A percentile compares a stretch with the other conserved stretches of the same genome.
Evolutionary conservation across 2,888 invertebrate species (phyloP).

Genomic region (Margaritifera margaritifera): DNA sequence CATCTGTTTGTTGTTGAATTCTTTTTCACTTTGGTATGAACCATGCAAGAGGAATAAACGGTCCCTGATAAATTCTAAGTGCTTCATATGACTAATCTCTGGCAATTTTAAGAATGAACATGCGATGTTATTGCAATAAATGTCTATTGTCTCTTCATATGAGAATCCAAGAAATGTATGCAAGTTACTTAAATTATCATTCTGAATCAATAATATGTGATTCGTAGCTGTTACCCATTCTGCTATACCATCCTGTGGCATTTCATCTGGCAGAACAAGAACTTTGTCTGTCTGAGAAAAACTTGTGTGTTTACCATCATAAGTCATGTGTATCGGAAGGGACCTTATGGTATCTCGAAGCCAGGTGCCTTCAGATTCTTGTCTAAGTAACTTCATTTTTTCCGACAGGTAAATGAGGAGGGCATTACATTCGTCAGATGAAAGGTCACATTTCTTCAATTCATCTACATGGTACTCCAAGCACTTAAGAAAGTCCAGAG

Average conservation of each 20-base stretch:
- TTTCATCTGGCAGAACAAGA: conserved; percentile 23
- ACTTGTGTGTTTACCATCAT: not conserved
- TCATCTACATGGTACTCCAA: conserved; percentile 2
- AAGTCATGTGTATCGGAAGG: conserved; percentile 12
- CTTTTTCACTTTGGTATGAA: no score
- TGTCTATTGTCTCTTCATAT: not conserved
- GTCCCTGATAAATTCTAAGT: no score
- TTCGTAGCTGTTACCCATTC: conserved; percentile 18
- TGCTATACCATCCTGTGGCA: conserved; percentile 26
- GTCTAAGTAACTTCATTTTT: not conserved
- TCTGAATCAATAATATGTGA: conserved; percentile 15
- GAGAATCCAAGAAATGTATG: conserved; percentile 6
- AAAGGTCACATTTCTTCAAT: not conserved
- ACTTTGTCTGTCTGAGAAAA: conserved; percentile 7
- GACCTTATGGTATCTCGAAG: not conserved
- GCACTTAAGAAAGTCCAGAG: conserved; percentile 6
- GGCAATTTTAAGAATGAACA: no score
- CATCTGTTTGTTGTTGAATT: not conserved
- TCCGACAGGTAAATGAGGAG: conserved; percentile 1
- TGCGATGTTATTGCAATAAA: not conserved
- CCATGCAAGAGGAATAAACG: no score
- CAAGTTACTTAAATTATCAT: not conserved
- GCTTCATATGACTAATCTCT: no score
- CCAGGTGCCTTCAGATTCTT: not conserved
- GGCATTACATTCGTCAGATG: not conserved